These are phyloP conservation scores for Zaprionus taronus DNA, from an alignment of 1,140 invertebrate genomes.

Conservation along the genomic window DNA sequence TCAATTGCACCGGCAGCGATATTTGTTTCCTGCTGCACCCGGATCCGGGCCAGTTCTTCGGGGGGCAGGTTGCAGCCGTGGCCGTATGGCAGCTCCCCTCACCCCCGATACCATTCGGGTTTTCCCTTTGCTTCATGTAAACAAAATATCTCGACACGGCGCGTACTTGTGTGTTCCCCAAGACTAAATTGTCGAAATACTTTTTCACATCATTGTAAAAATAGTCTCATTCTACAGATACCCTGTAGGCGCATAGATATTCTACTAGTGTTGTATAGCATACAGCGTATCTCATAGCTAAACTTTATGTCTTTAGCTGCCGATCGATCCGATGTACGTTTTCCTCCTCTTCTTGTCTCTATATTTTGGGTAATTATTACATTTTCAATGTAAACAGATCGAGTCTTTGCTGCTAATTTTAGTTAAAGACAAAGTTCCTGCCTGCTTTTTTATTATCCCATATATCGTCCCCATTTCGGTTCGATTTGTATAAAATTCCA, in stretches of 20 bases:
- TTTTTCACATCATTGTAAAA: slow-evolving; percentile 36
- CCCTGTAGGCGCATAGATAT: not conserved
- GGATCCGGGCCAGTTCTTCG: slow-evolving; percentile 16
- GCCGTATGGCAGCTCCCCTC: slow-evolving; percentile 33
- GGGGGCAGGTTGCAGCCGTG: slow-evolving; percentile 68
- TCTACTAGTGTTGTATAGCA: not conserved
- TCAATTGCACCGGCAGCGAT: slow-evolving; percentile 68
- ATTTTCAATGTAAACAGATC: slow-evolving; percentile 63
- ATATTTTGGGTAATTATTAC: slow-evolving; percentile 70
- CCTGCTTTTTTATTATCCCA: slow-evolving; percentile 18
- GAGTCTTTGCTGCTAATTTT: slow-evolving; percentile 56
- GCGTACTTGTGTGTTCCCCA: slow-evolving; percentile 59
- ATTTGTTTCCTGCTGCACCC: slow-evolving; percentile 57
- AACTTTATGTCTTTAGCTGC: slow-evolving; percentile 12
- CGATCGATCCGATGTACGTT: not conserved
- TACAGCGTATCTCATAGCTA: slow-evolving; percentile 3
- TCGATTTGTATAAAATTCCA: slow-evolving; percentile 1
- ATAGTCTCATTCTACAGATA: not conserved
- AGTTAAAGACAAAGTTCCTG: slow-evolving; percentile 52
- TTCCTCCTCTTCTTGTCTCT: slow-evolving; percentile 10
- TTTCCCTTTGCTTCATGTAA: slow-evolving; percentile 60
- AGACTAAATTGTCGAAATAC: slow-evolving; percentile 53
- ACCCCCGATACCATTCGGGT: slow-evolving; percentile 4
- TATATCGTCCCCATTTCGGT: slow-evolving; percentile 42
- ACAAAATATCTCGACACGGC: slow-evolving; percentile 55